Evolutionary conservation across 1,140 invertebrate species (phyloP), one percentile per base, ranked within the genome.

Genomic region (Helicorthomorpha holstii): DNA sequence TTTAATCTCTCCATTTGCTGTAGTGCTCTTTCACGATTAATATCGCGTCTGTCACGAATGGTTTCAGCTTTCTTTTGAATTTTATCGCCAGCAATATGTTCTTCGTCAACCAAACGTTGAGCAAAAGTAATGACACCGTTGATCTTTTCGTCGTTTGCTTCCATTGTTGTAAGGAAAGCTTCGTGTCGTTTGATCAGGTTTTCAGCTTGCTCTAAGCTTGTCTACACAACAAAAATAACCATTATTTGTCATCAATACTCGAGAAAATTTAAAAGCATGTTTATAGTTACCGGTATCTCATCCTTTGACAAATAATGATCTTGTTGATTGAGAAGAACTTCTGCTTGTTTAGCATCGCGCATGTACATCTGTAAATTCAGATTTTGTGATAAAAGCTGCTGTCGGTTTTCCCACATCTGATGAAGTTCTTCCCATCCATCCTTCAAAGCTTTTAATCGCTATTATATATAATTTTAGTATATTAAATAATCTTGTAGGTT

Each of bases 121-220:
- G 92, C 92, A 65, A 95, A 95, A 61, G 91, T 83, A 1, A 93
- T 81, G 16, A 98, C 85, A 2, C 80, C 82, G 65, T 97, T 95
- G 62, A 99, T 89, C 69, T 98, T 98, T 61, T 99, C 96, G 67
- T 98, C 94, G 69, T 99, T 99, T 2, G 95, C 95, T 69, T 98
- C 94, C 89, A 98, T 95, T 0, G 94, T 98, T 0, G 92, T 98
- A 58, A 98, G 81, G 75, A 98, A 98, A 1, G 94, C 90, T 68
- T 98, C 94, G 69, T 98, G 93, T 21, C 91, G 80, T 69, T 98
- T 98, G 58, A 98, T 83, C 61, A 91, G 75, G 62, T 93, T 93
- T 66, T 99, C 95, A 27, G 93, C 95, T 66, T 96, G 90, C 68
- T 99, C 96, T 46, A 98, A 72, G 61, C 88, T 92, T 7, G 78